These are phyloP conservation scores for Styela clava DNA, from an alignment of 23 tunicate species.

Conservation along the genomic window DNA sequence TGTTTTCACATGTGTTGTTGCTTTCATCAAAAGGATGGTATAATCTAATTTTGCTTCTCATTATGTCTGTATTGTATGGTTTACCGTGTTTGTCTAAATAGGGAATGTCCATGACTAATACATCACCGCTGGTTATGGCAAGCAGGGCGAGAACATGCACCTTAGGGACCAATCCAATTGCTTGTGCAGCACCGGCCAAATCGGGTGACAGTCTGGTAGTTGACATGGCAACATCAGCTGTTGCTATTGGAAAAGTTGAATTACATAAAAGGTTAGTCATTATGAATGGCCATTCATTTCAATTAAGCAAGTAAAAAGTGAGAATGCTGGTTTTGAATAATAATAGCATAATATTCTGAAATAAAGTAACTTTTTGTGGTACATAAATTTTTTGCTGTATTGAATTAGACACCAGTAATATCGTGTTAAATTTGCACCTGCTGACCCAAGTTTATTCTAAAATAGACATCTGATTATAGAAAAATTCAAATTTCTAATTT, in stretches of 20 bases:
- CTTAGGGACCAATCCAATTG: constrained; percentile 85
- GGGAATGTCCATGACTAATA: constrained; percentile 98
- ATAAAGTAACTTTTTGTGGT: background rate
- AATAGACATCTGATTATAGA: no score
- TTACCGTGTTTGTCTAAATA: constrained; percentile 4
- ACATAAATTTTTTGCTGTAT: background rate
- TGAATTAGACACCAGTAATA: no score
- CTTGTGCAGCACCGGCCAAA: constrained; percentile 72
- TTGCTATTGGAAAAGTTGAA: constrained; percentile 95
- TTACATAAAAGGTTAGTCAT: constrained; percentile 74
- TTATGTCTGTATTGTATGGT: no score
- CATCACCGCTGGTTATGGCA: constrained; percentile 81
- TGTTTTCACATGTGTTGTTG: no score
- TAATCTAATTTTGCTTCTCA: no score
- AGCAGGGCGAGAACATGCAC: constrained; percentile 63
- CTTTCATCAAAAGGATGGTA: no score
- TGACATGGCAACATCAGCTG: constrained; percentile 98
- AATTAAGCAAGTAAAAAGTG: background rate
- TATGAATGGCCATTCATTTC: no score
- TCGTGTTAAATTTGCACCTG: no score
- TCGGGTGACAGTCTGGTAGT: constrained; percentile 61
- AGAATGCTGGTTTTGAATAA: background rate
- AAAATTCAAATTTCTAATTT: no score
- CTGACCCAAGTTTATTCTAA: no score
- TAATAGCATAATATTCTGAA: background rate